Conservation (phyloP, 2,888 invertebrate species). For the Morpho achilles region DNA sequence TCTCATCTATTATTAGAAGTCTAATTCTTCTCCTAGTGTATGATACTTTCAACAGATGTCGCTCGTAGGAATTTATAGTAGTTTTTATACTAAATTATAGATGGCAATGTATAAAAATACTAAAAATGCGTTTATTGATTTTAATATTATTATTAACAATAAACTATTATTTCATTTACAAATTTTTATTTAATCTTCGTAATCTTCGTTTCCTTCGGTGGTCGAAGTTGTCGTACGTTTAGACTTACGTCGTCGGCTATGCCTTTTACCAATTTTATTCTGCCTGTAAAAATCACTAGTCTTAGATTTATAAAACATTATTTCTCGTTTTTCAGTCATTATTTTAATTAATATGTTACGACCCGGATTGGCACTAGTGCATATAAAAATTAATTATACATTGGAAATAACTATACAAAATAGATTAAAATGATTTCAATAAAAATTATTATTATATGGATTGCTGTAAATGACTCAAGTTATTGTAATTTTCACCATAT, state of each 20-base stretch:
- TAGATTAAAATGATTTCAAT: no score
- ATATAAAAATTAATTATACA: no score
- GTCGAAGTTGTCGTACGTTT: slow-evolving; percentile 38
- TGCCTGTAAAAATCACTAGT: slow-evolving; percentile 27
- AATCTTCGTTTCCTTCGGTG: slow-evolving; percentile 42
- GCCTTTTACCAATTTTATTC: slow-evolving; percentile 48
- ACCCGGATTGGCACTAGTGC: no score
- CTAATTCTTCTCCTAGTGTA: no score
- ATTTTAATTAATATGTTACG: no score
- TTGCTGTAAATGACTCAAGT: no score
- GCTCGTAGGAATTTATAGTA: neutral
- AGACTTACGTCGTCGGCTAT: slow-evolving; percentile 43
- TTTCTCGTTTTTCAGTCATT: no score
- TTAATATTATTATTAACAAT: neutral
- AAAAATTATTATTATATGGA: no score
- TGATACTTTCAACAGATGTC: neutral
- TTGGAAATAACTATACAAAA: no score
- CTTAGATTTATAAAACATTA: neutral
- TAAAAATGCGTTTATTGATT: neutral
- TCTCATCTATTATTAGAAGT: no score
- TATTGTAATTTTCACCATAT: no score
- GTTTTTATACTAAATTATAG: neutral
- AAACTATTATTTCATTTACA: neutral
- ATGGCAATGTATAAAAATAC: neutral
- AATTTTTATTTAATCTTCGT: slow-evolving; percentile 33